phyloP scores from a whole-genome alignment of 2,113 vertebrate genomes.

The Cochlearius cochlearius region DNA sequence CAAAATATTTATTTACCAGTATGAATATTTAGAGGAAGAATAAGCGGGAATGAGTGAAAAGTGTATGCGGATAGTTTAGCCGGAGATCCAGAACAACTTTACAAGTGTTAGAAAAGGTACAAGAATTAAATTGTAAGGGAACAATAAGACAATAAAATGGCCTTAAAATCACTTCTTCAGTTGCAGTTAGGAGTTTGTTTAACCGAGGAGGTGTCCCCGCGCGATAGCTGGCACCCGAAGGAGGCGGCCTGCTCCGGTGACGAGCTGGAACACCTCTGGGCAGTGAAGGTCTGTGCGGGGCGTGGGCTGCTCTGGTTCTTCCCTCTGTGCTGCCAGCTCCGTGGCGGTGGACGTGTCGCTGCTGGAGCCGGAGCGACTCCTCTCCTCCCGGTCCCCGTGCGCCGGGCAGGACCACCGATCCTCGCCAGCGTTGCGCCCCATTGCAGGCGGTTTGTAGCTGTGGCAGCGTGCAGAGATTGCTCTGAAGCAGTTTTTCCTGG shows the following conservation, averaged over 20 bases:
- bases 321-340: not conserved
- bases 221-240: not conserved
- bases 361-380: not conserved
- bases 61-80: not conserved
- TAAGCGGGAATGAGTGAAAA: not conserved
- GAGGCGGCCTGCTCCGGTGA: not conserved
- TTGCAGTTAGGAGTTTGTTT: not conserved
- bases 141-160: not conserved
- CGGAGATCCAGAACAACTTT: not conserved
- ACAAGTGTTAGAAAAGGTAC: not conserved
- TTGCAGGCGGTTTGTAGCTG: not conserved
- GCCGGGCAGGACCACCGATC: not conserved
- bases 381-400: too few species aligned
- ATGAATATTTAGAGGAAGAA: not conserved
- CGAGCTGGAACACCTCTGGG: accelerated
- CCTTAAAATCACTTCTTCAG: not conserved
- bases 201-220: not conserved
- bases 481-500: not conserved
- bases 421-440: not conserved
- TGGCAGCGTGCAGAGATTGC: not conserved
- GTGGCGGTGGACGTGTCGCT: not conserved
- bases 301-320: too few species aligned
- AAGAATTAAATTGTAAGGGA: not conserved
- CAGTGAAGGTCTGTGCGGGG: not conserved
- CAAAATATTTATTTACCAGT: conserved; percentile 38